These are phyloP conservation scores for fruit fly (Drosophila melanogaster) DNA, from an alignment of 1,140 invertebrate species.

Conservation along the genomic window DNA sequence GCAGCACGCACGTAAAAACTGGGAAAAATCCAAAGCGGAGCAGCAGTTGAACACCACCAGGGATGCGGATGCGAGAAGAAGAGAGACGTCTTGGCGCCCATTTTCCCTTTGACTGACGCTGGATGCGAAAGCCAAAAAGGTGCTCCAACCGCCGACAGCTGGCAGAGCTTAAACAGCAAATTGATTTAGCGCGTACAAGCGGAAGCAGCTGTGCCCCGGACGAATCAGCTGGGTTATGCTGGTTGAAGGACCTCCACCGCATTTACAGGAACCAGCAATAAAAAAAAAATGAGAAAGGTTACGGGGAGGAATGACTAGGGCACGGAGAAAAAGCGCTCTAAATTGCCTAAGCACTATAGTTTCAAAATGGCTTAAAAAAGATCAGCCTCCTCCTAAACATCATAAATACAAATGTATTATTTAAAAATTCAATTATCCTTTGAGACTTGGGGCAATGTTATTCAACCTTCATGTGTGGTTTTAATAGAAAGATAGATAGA, in stretches of 20 bases:
- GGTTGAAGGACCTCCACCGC: slow-evolving; percentile 23
- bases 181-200: slow-evolving; percentile 82
- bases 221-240: slow-evolving; percentile 26
- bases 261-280: slow-evolving; percentile 2
- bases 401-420: background rate
- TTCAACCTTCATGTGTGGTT: too few species aligned
- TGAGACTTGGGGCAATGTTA: too few species aligned
- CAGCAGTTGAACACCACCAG: too few species aligned
- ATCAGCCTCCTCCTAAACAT: too few species aligned
- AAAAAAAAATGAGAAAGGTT: background rate
- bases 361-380: too few species aligned
- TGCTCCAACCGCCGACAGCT: slow-evolving; percentile 49
- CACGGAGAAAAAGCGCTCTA: background rate
- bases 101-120: slow-evolving; percentile 64
- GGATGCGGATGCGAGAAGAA: background rate
- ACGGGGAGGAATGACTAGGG: background rate
- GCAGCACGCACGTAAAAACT: slow-evolving; percentile 55
- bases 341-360: background rate
- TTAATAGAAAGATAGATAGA: too few species aligned
- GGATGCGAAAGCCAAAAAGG: slow-evolving; percentile 67
- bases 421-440: too few species aligned
- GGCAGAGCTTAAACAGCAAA: slow-evolving; percentile 73
- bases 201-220: slow-evolving; percentile 63
- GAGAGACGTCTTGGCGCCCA: slow-evolving; percentile 39
- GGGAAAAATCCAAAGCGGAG: background rate